Percentiles rank a stretch among this genome's conserved stretches.
These are phyloP conservation scores for Drosophila pseudotakahashii DNA, from an alignment of 2,888 invertebrate genomes.

Conservation along the genomic window DNA sequence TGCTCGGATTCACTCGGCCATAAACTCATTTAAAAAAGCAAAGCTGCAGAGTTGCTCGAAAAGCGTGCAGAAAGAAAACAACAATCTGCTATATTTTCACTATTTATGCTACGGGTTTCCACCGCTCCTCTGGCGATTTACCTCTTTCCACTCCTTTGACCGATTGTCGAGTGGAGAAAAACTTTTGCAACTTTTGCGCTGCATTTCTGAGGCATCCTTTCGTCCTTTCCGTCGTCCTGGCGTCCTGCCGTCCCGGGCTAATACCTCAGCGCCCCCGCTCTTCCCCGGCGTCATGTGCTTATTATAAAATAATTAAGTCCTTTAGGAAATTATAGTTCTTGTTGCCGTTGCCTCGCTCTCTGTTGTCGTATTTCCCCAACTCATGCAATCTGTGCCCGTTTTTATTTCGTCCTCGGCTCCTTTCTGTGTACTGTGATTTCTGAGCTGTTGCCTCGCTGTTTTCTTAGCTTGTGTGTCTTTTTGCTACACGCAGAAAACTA, in stretches of 20 bases:
- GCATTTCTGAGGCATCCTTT: slow-evolving; percentile 66
- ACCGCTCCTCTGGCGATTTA: slow-evolving; percentile 15
- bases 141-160: slow-evolving; percentile 32
- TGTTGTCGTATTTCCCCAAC: slow-evolving; percentile 39
- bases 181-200: slow-evolving; percentile 68
- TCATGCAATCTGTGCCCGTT: slow-evolving; percentile 51
- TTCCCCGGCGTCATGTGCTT: slow-evolving; percentile 72
- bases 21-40: slow-evolving; percentile 38
- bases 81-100: slow-evolving; percentile 62
- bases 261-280: slow-evolving; percentile 2
- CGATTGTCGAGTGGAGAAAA: slow-evolving; percentile 52
- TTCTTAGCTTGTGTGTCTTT: neutral
- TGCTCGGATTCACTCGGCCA: slow-evolving; percentile 44
- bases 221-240: slow-evolving; percentile 14
- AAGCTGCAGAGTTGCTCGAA: slow-evolving; percentile 7
- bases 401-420: slow-evolving; percentile 17
- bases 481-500: neutral
- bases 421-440: slow-evolving; percentile 25
- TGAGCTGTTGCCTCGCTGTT: slow-evolving; percentile 11
- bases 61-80: slow-evolving; percentile 41
- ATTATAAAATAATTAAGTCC: slow-evolving; percentile 83
- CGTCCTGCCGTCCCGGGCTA: slow-evolving; percentile 12
- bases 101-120: slow-evolving; percentile 51
- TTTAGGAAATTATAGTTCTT: slow-evolving; percentile 80
- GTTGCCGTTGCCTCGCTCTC: slow-evolving; percentile 44